phyloP scores from a whole-genome alignment of 2,797 vertebrate species.

The Argya squamiceps region DNA sequence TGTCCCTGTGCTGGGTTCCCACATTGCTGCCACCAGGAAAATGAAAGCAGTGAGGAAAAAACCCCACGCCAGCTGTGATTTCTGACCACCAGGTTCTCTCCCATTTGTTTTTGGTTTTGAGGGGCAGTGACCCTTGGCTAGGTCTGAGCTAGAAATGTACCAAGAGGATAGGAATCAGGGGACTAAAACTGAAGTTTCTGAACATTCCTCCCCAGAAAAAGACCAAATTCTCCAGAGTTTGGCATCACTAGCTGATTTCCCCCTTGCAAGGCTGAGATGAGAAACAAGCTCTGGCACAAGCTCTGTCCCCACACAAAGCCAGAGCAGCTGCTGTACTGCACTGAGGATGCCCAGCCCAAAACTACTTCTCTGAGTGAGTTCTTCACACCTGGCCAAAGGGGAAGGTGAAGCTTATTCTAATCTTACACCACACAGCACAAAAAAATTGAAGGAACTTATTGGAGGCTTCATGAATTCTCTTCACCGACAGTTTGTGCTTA shows the following conservation, averaged over 20 bases:
- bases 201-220: background rate
- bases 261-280: background rate
- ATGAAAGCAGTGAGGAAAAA: background rate
- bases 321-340: fast-evolving
- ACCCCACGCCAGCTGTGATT: fast-evolving
- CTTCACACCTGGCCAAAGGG: background rate
- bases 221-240: background rate
- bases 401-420: background rate
- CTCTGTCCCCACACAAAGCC: background rate
- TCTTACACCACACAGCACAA: background rate
- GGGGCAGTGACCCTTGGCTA: background rate
- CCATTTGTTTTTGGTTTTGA: background rate
- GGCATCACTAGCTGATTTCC: background rate
- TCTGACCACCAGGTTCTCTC: background rate
- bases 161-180: background rate
- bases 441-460: background rate
- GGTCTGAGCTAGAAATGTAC: background rate
- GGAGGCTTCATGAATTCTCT: background rate
- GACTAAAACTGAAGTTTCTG: background rate
- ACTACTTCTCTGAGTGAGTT: background rate
- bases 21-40: background rate
- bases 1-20: background rate
- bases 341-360: background rate
- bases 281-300: background rate
- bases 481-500: fast-evolving